Percentiles rank a stretch among this genome's conserved stretches.
These are phyloP conservation scores for Typhlichthys subterraneus DNA, from an alignment of 2,797 vertebrate species.

Conservation along the genomic window DNA sequence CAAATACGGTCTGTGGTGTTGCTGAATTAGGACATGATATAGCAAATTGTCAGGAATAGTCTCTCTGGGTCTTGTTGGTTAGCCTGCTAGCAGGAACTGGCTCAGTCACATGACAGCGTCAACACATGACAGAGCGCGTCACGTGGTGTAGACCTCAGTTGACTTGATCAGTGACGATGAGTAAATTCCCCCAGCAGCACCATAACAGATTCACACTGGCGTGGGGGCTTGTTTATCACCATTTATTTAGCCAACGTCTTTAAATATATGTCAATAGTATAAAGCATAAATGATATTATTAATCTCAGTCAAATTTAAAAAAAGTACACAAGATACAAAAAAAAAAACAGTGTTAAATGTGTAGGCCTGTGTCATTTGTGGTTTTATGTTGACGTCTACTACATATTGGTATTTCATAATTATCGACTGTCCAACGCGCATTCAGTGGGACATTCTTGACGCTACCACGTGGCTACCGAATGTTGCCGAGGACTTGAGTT, in stretches of 20 bases:
- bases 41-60: slow-evolving; percentile 47
- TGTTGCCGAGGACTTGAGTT: too few species aligned
- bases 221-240: too few species aligned
- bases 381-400: too few species aligned
- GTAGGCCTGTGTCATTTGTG: too few species aligned
- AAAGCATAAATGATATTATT: too few species aligned
- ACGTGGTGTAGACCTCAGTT: slow-evolving; percentile 28
- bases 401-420: too few species aligned
- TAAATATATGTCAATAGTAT: too few species aligned
- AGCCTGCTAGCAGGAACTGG: slow-evolving; percentile 70
- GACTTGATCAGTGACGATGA: background rate
- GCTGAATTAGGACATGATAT: slow-evolving; percentile 69
- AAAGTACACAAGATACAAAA: too few species aligned
- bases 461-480: background rate
- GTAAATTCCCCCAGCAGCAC: background rate
- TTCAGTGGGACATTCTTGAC: background rate
- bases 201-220: too few species aligned
- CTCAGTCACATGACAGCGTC: slow-evolving; percentile 63
- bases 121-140: slow-evolving; percentile 70
- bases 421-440: background rate
- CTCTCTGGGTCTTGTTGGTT: background rate
- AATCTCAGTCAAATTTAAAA: too few species aligned
- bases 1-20: background rate
- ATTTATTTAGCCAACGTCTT: too few species aligned
- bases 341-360: too few species aligned